Conservation (phyloP, 1,140 invertebrate genomes). For the Drosophila teissieri region DNA sequence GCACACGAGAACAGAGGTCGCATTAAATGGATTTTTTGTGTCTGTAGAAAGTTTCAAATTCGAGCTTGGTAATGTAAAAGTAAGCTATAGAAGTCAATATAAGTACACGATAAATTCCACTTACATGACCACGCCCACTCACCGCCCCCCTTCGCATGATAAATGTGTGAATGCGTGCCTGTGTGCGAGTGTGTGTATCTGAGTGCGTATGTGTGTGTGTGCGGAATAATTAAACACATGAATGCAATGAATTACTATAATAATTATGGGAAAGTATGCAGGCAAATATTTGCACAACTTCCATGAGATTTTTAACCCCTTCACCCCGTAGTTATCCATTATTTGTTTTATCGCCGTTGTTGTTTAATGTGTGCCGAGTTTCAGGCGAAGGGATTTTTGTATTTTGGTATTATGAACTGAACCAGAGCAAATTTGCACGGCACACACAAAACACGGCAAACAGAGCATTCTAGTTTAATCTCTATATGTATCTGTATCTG, state of each 20-base stretch:
- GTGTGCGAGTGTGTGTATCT: conserved; percentile 8
- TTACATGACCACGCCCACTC: conserved; percentile 38
- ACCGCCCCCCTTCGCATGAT: conserved; percentile 3
- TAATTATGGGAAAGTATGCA: conserved; percentile 53
- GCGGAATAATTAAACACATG: conserved; percentile 51
- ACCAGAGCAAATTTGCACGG: conserved; percentile 41
- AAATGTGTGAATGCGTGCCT: conserved; percentile 2
- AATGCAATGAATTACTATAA: conserved; percentile 56
- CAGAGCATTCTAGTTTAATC: conserved; percentile 28
- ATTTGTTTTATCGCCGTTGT: conserved; percentile 44
- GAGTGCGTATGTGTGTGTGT: conserved; percentile 13
- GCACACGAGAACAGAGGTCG: conserved; percentile 1
- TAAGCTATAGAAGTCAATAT: conserved; percentile 67
- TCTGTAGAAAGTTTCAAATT: conserved; percentile 82
- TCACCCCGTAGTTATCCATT: conserved; percentile 3
- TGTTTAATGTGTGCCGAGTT: conserved; percentile 39
- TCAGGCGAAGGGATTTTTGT: conserved; percentile 61
- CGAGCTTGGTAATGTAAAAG: conserved; percentile 80
- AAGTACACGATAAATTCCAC: conserved; percentile 53
- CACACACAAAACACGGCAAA: conserved; percentile 26
- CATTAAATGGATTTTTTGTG: conserved; percentile 71
- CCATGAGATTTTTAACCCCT: conserved; percentile 29
- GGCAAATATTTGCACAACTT: conserved; percentile 66
- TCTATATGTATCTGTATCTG: not conserved
- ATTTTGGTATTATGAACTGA: conserved; percentile 68